These are phyloP conservation scores for Scleropages formosus DNA, from an alignment of 2,797 vertebrate species.

Conservation along the genomic window DNA sequence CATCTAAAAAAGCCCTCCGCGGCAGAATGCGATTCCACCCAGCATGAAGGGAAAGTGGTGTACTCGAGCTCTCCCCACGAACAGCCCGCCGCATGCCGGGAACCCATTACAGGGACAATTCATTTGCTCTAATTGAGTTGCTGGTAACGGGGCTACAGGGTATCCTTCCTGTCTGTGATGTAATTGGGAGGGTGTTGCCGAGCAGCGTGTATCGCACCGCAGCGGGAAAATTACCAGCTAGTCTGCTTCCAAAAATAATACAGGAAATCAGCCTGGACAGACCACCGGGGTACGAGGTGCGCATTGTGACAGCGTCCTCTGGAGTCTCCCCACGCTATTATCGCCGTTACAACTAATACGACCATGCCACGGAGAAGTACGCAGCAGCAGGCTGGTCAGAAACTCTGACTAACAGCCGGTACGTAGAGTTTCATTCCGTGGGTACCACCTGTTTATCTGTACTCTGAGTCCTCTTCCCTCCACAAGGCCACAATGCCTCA, in stretches of 20 bases:
- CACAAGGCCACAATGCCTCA: background rate
- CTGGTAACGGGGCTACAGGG: slow-evolving; percentile 44
- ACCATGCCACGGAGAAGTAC: background rate
- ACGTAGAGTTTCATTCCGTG: no score
- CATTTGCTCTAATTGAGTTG: slow-evolving; percentile 43
- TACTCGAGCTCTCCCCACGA: slow-evolving; percentile 38
- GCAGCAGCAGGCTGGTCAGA: background rate
- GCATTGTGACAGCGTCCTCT: background rate
- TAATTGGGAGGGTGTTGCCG: slow-evolving; percentile 48
- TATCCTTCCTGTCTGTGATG: slow-evolving; percentile 56
- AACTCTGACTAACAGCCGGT: background rate
- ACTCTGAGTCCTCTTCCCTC: background rate
- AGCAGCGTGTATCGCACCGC: background rate
- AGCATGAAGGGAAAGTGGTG: background rate
- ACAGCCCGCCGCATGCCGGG: slow-evolving; percentile 45
- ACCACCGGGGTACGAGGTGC: background rate
- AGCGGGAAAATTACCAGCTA: background rate
- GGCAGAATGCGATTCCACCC: background rate
- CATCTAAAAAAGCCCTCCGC: background rate
- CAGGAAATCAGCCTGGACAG: background rate
- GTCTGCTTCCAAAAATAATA: background rate
- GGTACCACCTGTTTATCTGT: background rate
- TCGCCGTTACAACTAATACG: no score
- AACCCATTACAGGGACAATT: slow-evolving; percentile 49
- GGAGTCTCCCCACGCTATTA: no score